Evolutionary conservation across 2,888 invertebrate species (phyloP), one percentile per base, ranked within the genome.

Genomic region (Acleris emargana): DNA sequence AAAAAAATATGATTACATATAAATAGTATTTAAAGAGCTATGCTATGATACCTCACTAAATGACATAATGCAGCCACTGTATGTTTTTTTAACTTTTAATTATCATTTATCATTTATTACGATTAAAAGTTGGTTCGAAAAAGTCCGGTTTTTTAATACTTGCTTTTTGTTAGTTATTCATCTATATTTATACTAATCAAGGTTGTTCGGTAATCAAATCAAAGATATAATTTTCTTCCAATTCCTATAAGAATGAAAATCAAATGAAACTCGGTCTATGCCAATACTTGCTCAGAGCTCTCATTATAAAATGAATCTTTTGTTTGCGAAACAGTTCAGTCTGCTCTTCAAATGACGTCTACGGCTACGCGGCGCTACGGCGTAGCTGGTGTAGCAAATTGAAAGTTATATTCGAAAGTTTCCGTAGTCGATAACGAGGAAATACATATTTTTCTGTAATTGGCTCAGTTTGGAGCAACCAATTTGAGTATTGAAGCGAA

Each of bases 221-320:
- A 25, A 25, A 25, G 6, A 25, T 7, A 25, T 25, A 25, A 25
- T 25, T 25, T 25, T 25, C 25, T 25, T 13, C 13, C 1, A 49
- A 42, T 17, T 20, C n/a, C 6, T 4, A 11, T 3, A 5, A 7
- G 17, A 20, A 58, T 20, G 32, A 51, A 9, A 6, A 20, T 5
- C 17, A 0, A 11, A 28, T 17, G 13, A 55, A 64, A 47, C 69
- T 73, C 68, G 62, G 70, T 76, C 73, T 74, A 62, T 67, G 70
- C 55, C 71, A 68, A 71, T 64, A 72, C 17, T 71, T 70, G 72
- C 70, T 67, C 43, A 22, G 25, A 61, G 58, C 70, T 76, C 73
- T 76, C 69, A 77, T 76, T 79, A 76, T 73, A 76, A 76, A 76
- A 79, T 74, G 72, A 76, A 76, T 72, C 67, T 68, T 69, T 68